These are phyloP conservation scores for Semnornis frantzii DNA, from an alignment of 2,113 vertebrate genomes.

Conservation along the genomic window DNA sequence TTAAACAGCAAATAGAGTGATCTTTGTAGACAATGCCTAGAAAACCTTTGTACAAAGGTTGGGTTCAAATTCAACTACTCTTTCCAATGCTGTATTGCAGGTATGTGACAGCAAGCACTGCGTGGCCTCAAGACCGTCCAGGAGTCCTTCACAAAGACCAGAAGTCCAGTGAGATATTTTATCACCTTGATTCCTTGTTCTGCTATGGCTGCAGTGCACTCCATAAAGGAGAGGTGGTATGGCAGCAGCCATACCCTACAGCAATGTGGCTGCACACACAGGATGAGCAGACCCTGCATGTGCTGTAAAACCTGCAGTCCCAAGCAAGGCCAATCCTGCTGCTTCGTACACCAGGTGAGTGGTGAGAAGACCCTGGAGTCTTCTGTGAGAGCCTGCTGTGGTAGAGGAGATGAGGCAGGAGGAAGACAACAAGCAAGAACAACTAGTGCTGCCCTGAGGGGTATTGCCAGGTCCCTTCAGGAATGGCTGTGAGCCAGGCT, in stretches of 20 bases:
- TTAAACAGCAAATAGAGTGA: constrained; percentile 1
- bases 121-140: neutral
- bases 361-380: neutral
- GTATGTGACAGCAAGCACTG: neutral
- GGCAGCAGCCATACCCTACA: rapidly evolving
- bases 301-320: neutral
- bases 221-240: rapidly evolving
- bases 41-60: neutral
- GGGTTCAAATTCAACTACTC: neutral
- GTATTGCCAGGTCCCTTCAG: rapidly evolving
- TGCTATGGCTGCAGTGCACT: neutral
- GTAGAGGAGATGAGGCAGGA: neutral
- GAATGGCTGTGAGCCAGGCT: neutral
- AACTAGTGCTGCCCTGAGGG: neutral
- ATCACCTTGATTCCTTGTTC: neutral
- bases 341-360: neutral
- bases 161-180: neutral
- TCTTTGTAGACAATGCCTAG: neutral
- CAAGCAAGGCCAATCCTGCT: neutral
- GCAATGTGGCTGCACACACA: rapidly evolving
- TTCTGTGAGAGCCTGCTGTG: neutral
- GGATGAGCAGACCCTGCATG: rapidly evolving
- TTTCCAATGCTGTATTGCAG: neutral
- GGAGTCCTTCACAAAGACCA: neutral
- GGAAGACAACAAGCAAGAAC: neutral